These are phyloP conservation scores for Abramis brama DNA, from an alignment of 2,113 vertebrate genomes.

Conservation along the genomic window DNA sequence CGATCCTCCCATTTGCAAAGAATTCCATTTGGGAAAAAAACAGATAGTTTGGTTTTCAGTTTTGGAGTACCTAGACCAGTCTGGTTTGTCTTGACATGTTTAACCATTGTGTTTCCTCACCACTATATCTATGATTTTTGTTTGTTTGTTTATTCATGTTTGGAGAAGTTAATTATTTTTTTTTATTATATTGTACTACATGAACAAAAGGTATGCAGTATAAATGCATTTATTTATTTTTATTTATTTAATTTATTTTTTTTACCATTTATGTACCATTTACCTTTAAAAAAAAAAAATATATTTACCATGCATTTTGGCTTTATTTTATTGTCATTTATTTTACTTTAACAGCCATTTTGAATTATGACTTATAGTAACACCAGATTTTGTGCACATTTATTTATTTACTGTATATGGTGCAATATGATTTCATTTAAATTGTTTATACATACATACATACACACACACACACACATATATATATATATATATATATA, in stretches of 20 bases:
- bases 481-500: too few relatives aligned
- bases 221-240: too few relatives aligned
- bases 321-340: neutral
- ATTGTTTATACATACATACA: too few relatives aligned
- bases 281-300: too few relatives aligned
- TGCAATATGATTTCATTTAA: neutral
- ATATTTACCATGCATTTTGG: neutral
- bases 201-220: neutral
- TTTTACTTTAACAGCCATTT: neutral
- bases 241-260: too few relatives aligned
- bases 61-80: neutral
- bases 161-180: neutral
- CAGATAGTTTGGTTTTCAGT: neutral
- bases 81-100: constrained; percentile 19
- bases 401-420: neutral
- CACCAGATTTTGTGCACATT: neutral
- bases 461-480: too few relatives aligned
- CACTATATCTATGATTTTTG: neutral
- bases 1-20: constrained; percentile 27
- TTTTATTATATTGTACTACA: neutral
- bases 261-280: neutral
- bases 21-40: neutral
- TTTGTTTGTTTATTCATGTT: neutral
- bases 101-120: neutral
- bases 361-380: neutral